Base-by-base conservation (phyloP, 2,888 invertebrate genomes). In the Drosophila setosimentum region DNA sequence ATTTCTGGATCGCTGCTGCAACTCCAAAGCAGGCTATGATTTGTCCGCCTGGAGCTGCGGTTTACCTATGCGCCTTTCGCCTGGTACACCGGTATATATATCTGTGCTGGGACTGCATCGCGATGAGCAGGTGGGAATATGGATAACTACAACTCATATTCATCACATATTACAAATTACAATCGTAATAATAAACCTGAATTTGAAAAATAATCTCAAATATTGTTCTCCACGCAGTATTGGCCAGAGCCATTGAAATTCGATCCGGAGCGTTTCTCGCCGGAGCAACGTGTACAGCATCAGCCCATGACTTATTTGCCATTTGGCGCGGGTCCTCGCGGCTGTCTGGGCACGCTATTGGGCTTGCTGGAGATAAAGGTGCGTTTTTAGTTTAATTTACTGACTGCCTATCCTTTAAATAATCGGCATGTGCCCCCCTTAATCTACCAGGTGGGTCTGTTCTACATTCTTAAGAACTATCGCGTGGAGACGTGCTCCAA, bases 61-160 rank as follows among this genome's bases (percentile, higher is more conserved):
- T 21, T 60, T 78, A 0, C 73, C 83, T 13, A 48, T 88, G 13
- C 59, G 53, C 0, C 63, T 93, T 13, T 82, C 85, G 1, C 30
- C 82, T n/a, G 90, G 90, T n/a, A 92, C 91, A 73, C 92, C 93
- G 0, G 88, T 93, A 0, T 87, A 91, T 29, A 91, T 93, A 53
- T 92, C 93, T 0, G 84, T 91, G 16, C 80, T 89, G 73, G 91
- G 87, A 5, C 67, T 93, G 21, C 93, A 93, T 62, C 82, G 92
- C 0, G 92, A 93, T 80, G 78, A 86, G 5, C 82, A 91, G 82
- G 92, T 92, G 62, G 5, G 10, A 2, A 6, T 10, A 16, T 1
- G 2, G 2, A 24, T 1, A 3, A 18, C 2, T 35, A 8, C 16
- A 24, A 24, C 21, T 45, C 7, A 45, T 24, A 16, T 16, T 21